Conservation (phyloP, 2,888 invertebrate species). For the Hirtodrosophila histrioides region DNA sequence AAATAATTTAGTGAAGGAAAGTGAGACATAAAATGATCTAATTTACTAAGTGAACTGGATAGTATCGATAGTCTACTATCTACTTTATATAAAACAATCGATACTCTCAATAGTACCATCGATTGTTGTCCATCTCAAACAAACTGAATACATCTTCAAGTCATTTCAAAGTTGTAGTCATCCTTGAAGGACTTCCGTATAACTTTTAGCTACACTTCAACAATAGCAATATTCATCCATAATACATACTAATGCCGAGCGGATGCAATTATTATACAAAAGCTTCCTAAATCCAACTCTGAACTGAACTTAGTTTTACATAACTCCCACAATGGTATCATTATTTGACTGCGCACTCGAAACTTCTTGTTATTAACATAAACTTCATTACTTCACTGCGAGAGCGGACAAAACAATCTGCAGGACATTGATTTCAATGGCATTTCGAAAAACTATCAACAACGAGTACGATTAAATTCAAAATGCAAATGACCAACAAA, state of each 20-base stretch:
- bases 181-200: conserved; percentile 11
- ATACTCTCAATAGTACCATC: no score
- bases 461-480: conserved; percentile 22
- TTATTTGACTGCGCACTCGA: conserved; percentile 33
- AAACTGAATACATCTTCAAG: not conserved
- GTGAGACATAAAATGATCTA: no score
- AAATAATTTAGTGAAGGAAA: no score
- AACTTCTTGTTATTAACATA: conserved; percentile 47
- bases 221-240: not conserved
- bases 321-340: conserved; percentile 43
- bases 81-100: no score
- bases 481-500: conserved; percentile 53
- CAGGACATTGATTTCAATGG: conserved; percentile 64
- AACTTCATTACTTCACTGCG: conserved; percentile 16
- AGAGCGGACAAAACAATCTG: conserved; percentile 48
- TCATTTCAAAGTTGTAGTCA: conserved; percentile 1
- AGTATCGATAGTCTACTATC: no score
- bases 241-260: conserved; percentile 15
- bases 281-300: conserved; percentile 34
- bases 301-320: conserved; percentile 26
- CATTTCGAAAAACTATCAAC: conserved; percentile 28
- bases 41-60: no score
- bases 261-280: conserved; percentile 32
- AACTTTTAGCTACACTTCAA: conserved; percentile 3
- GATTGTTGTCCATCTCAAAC: not conserved